A percentile compares a stretch with the other conserved stretches of the same genome.
These are phyloP conservation scores for Dysmachus trigonus DNA, from an alignment of 2,888 invertebrate species.

Conservation along the genomic window DNA sequence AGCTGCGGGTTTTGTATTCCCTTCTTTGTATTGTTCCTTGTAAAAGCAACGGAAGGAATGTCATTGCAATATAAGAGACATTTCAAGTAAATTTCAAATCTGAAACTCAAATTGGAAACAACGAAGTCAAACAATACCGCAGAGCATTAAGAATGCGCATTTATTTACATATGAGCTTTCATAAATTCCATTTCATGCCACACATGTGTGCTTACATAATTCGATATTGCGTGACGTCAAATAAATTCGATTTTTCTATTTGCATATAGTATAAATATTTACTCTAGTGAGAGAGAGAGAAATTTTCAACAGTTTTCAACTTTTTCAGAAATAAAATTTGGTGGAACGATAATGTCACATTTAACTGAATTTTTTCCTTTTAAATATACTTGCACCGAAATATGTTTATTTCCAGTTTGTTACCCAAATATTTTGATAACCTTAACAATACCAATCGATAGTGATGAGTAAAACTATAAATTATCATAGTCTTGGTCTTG, in stretches of 20 bases:
- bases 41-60: neutral
- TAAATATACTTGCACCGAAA: neutral
- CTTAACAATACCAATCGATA: neutral
- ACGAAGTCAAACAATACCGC: neutral
- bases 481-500: no score
- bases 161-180: neutral
- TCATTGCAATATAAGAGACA: neutral
- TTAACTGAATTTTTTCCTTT: neutral
- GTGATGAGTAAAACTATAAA: no score
- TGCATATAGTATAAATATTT: neutral
- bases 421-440: neutral
- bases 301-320: neutral
- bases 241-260: neutral
- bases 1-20: neutral
- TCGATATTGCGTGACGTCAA: neutral
- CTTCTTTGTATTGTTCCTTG: neutral
- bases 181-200: neutral
- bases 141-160: neutral
- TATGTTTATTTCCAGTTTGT: no score
- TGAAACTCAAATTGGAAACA: neutral
- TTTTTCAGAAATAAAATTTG: neutral
- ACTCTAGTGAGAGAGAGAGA: neutral
- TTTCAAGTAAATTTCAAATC: neutral
- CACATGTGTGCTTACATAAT: neutral
- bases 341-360: neutral